Conservation (phyloP, 2,797 vertebrate genomes). For the Chloroceryle amazona region DNA sequence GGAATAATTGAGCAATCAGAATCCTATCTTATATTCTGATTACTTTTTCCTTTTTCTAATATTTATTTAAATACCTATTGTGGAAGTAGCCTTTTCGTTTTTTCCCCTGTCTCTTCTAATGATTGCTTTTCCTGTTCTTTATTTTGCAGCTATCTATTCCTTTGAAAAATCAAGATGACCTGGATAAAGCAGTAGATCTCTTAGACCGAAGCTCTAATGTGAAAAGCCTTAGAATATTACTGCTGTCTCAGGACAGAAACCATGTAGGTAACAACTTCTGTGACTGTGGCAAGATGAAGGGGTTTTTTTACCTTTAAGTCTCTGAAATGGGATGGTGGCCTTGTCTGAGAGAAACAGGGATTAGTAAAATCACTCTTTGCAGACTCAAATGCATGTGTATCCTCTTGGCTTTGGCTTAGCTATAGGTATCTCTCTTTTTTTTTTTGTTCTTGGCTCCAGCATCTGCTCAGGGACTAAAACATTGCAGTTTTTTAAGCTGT, state of each 20-base stretch:
- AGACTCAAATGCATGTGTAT: not conserved
- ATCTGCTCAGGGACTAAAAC: not conserved
- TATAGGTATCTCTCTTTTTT: not conserved
- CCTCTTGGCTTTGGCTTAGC: not conserved
- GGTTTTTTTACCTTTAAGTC: not conserved
- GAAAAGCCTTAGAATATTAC: conserved; percentile 96
- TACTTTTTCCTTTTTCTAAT: not conserved
- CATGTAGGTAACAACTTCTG: conserved; percentile 84
- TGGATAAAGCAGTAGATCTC: conserved; percentile 95
- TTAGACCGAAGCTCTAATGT: conserved; percentile 94
- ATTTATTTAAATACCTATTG: not conserved
- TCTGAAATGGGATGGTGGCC: not conserved
- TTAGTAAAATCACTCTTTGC: not conserved
- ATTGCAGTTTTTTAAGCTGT: not conserved
- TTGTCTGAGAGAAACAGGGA: not conserved
- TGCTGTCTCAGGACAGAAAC: conserved; percentile 91
- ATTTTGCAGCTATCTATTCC: conserved; percentile 91
- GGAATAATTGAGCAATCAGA: not conserved
- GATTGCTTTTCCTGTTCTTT: not conserved
- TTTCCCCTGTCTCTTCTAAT: not conserved
- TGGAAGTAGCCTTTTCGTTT: not conserved
- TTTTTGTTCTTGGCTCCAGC: not conserved
- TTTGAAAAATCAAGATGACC: conserved; percentile 92
- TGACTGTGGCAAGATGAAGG: not conserved
- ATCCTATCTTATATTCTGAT: not conserved